Base-by-base conservation (phyloP, 2,797 vertebrate species). In the Microchirus variegatus region DNA sequence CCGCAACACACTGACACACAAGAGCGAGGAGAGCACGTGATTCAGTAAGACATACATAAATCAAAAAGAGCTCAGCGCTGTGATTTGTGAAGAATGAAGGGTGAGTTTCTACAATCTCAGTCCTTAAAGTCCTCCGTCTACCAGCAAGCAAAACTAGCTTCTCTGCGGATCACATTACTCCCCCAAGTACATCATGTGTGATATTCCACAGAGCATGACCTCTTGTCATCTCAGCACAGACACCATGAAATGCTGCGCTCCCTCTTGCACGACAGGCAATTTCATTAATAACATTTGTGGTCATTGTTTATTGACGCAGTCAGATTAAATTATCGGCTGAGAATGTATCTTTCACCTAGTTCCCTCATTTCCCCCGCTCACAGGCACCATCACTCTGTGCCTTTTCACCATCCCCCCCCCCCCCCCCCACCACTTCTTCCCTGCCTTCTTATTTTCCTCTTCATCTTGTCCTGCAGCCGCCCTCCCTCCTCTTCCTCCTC, bases 401-500 rank as follows among this genome's bases (percentile, higher is more conserved):
- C 58, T 79, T 82, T 78, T 68, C 73, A 54, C 63, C n/a, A n/a
- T n/a, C n/a, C 55, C 59, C 8, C 57, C n/a, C 45, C 37, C 2
- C 59, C 73, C 52, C 63, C 55, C 57, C 8, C 57, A 16, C 45
- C 35, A 3, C 59, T 67, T 46, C 47, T 63, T 54, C 14, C 38
- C 14, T 48, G 44, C 19, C 58, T 71, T 70, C 56, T 50, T 66
- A 38, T 67, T 80, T 75, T 73, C 17, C 57, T 81, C 65, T 75
- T 82, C 59, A 78, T 82, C 66, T 68, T 59, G 38, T 62, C 47
- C 9, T 67, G 61, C 50, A 55, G 18, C 53, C 53, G 13, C 54
- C 62, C 55, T 67, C 54, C 62, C 55, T 67, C 65, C 57, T 36
- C 17, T 18, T 44, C 54, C 18, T 38, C 67, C 42, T 61, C 61